Base-by-base conservation (phyloP, 2,888 invertebrate species). In the Tupiocoris notatus region DNA sequence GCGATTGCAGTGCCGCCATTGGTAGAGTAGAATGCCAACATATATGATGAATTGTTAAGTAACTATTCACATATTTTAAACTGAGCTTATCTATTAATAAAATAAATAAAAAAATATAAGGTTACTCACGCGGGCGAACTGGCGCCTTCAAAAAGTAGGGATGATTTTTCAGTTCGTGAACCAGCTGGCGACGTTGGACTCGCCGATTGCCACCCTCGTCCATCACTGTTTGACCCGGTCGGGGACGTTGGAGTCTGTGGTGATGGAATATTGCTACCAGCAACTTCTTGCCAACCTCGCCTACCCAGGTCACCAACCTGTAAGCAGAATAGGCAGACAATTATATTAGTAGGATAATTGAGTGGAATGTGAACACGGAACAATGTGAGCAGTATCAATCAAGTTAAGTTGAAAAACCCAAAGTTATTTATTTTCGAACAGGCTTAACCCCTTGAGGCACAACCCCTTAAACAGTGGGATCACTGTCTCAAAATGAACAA, bases 271-370 rank as follows among this genome's bases (percentile, higher is more conserved):
- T 87, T 88, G 79, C 84, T 86, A n/a, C 88, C 88, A 12, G 86
- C 84, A 73, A 88, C 84, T 79, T 88, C 88, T 79, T 85, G 86
- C 90, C 90, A 91, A 24, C 91, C 90, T 81, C 88, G 87, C 82
- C 89, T 87, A 23, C 91, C 88, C 75, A 91, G 84, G 82, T 91
- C 91, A 17, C 89, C 86, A 80, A 91, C 88, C 90, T 91, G 78
- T 57, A 79, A 64, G n/a, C 24, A 63, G 2, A n/a, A n/a, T n/a
- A n/a, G n/a, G n/a, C n/a, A n/a, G n/a, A n/a, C n/a, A n/a, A n/a
- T n/a, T n/a, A n/a, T n/a, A n/a, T n/a, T n/a, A n/a, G n/a, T n/a
- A n/a, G n/a, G n/a, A n/a, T n/a, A n/a, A n/a, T n/a, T n/a, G n/a
- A n/a, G n/a, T n/a, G n/a, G n/a, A n/a, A n/a, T n/a, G n/a, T 3